These are phyloP conservation scores for Nycticebus coucang DNA, from an alignment of 2,113 vertebrate species.

Conservation along the genomic window DNA sequence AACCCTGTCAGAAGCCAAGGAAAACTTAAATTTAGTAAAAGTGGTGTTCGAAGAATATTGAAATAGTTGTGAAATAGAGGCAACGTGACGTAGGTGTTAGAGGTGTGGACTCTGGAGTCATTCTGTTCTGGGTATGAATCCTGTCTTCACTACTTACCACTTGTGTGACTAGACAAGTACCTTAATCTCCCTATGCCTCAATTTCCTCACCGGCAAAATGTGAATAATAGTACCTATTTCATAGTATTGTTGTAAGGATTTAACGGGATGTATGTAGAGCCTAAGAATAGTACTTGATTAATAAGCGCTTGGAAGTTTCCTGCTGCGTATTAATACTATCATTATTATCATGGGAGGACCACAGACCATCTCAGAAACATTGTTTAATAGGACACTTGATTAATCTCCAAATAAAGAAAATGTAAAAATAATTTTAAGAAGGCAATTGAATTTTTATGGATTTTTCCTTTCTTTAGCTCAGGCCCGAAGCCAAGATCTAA, in stretches of 20 bases:
- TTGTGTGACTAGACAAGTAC: neutral
- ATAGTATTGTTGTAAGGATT: neutral
- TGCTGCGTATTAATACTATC: neutral
- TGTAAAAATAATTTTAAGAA: no score
- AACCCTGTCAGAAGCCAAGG: neutral
- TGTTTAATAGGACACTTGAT: neutral
- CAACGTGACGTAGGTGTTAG: neutral
- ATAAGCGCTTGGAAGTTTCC: neutral
- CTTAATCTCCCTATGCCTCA: neutral
- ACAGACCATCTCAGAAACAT: neutral
- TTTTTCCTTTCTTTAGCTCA: conserved; percentile 83
- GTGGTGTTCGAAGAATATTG: neutral
- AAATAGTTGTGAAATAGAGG: neutral
- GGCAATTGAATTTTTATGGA: neutral
- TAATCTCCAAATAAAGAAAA: no score
- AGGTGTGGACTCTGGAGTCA: neutral
- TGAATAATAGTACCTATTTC: neutral
- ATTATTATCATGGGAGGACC: neutral
- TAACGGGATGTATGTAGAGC: neutral
- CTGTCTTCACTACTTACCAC: neutral
- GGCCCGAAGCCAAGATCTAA: conserved; percentile 93
- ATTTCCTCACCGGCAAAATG: conserved; percentile 13
- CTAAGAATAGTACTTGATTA: neutral
- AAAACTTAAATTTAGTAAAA: neutral
- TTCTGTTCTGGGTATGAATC: neutral